Evolutionary conservation across 2,113 vertebrate species (phyloP), one percentile per base, ranked within the genome.

Genomic region (Stigmatopora argus): DNA sequence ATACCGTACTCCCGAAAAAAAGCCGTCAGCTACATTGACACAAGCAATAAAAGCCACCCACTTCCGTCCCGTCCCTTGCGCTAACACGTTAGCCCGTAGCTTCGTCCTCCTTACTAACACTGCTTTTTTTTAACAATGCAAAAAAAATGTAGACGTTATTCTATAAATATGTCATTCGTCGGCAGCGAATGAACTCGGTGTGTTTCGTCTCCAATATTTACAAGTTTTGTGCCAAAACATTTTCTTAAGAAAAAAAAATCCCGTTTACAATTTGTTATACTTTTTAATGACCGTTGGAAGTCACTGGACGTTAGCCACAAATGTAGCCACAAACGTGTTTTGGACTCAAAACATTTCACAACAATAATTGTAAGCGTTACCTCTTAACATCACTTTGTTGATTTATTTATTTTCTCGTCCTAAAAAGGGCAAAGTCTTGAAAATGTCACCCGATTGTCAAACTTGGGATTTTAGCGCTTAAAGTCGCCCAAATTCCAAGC

Each of bases 1-100:
- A 44, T 44, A 44, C 44, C 44, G 34, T 49, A n/a, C 38, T 38
- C 35, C n/a, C n/a, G n/a, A 62, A 21, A 72, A 69, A 70, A 49
- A 72, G 66, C 26, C 23, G 72, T 80, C 57, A 72, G 62, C 63
- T 73, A 69, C 70, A 75, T 82, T 84, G 79, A 80, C 63, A 74
- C 64, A 87, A 90, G 87, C 88, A 90, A 91, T 90, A 90, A 88
- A 90, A 88, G 72, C 17, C 66, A 51, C 57, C 51, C 26, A 63
- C 77, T 76, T 65, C 70, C 62, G 23, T 61, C 65, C 26, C 38
- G n/a, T 21, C 41, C 59, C 38, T n/a, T 23, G 26, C 23, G 41
- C 19, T 21, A 61, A 61, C 38, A 41, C 19, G 57, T 35, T 41
- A 45, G 59, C 59, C 41, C 8, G n/a, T 60, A 56, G 23, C 53